These are phyloP conservation scores for Aplysia californica DNA, from an alignment of 1,140 invertebrate genomes.

Conservation along the genomic window DNA sequence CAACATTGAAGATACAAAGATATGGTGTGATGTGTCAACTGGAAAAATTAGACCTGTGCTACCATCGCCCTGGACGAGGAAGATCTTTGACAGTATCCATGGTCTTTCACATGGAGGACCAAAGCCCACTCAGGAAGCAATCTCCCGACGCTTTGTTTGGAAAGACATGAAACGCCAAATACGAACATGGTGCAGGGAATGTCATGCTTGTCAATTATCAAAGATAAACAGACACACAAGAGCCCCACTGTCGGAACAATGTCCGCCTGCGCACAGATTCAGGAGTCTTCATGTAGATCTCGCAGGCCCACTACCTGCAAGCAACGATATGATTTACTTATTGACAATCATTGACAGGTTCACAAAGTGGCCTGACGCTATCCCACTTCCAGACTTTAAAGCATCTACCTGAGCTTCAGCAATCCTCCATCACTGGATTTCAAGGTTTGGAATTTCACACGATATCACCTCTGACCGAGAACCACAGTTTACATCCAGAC, in stretches of 20 bases:
- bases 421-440: constrained; percentile 61
- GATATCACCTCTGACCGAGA: constrained; percentile 66
- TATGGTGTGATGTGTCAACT: background rate
- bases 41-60: background rate
- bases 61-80: background rate
- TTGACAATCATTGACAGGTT: constrained; percentile 56
- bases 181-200: background rate
- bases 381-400: constrained; percentile 66
- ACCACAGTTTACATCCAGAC: constrained; percentile 59
- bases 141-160: constrained; percentile 20
- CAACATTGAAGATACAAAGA: too few species aligned
- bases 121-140: constrained; percentile 5
- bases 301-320: constrained; percentile 66
- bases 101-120: constrained; percentile 7
- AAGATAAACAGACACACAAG: constrained; percentile 10
- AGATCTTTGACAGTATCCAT: constrained; percentile 5
- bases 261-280: constrained; percentile 38
- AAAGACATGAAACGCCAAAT: constrained; percentile 12
- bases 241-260: background rate
- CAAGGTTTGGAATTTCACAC: constrained; percentile 52
- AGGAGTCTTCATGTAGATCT: constrained; percentile 70
- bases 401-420: constrained; percentile 50
- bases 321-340: constrained; percentile 56
- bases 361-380: constrained; percentile 63
- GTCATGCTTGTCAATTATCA: background rate